These are phyloP conservation scores for Polydrusus tereticollis DNA, from an alignment of 2,888 invertebrate genomes.

Conservation along the genomic window DNA sequence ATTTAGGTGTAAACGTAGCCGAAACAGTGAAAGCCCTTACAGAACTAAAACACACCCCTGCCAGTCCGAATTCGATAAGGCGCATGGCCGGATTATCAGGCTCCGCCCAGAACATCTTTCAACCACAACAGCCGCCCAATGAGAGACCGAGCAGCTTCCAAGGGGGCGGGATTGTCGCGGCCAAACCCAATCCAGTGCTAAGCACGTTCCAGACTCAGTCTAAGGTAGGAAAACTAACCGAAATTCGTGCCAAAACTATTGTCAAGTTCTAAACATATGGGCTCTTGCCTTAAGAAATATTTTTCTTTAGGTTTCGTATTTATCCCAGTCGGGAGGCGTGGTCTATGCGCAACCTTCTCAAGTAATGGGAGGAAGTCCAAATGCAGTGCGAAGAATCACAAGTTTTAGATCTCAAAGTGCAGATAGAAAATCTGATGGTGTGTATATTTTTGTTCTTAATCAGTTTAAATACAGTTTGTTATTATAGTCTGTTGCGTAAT, in stretches of 20 bases:
- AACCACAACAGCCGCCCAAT: constrained; percentile 45
- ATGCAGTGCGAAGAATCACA: constrained; percentile 69
- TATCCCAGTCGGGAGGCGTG: constrained; percentile 64
- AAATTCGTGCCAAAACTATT: background rate
- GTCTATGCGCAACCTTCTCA: constrained; percentile 73
- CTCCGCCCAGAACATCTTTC: constrained; percentile 63
- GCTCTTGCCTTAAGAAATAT: too few species aligned
- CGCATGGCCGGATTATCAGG: constrained; percentile 66
- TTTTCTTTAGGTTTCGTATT: constrained; percentile 62
- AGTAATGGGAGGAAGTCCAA: constrained; percentile 67
- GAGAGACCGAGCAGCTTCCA: constrained; percentile 41
- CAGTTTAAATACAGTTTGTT: too few species aligned
- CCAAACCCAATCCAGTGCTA: constrained; percentile 53
- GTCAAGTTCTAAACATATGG: too few species aligned
- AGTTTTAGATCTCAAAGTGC: constrained; percentile 74
- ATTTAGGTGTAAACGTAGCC: constrained; percentile 77
- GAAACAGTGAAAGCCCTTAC: constrained; percentile 90
- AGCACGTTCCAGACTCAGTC: constrained; percentile 64
- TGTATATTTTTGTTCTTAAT: background rate
- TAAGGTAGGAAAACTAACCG: constrained; percentile 43
- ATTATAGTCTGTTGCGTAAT: too few species aligned
- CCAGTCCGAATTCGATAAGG: constrained; percentile 83
- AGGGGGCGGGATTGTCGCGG: constrained; percentile 52
- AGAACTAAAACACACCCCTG: constrained; percentile 87
- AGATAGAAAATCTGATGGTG: constrained; percentile 71